phyloP scores from a whole-genome alignment of 2,113 vertebrate genomes.

The Mus musculus region DNA sequence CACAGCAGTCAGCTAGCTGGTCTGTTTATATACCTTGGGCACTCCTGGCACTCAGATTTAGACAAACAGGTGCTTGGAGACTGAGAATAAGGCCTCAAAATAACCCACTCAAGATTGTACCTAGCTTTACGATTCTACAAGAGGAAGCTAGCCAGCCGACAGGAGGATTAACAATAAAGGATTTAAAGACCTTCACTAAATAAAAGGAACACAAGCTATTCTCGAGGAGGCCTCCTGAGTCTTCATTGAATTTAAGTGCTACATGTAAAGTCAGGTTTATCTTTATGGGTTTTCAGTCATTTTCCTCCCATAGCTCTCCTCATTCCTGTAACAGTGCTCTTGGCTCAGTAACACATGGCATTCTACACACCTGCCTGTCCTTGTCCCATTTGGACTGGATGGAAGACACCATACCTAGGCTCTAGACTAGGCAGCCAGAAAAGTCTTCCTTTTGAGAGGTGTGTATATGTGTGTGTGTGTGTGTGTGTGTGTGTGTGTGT shows the following conservation, averaged over 20 bases:
- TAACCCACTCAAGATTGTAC: background rate
- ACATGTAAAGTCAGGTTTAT: constrained; percentile 48
- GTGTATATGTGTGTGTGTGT: background rate
- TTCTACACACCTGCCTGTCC: background rate
- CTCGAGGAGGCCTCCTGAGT: constrained; percentile 28
- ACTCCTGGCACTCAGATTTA: background rate
- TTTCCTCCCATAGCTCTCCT: background rate
- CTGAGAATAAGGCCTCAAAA: background rate
- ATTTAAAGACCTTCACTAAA: constrained; percentile 57
- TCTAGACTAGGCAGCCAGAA: background rate
- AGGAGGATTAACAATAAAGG: constrained; percentile 55
- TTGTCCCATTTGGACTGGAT: background rate
- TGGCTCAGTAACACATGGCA: background rate
- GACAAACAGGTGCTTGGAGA: constrained; percentile 33
- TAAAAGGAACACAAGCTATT: constrained; percentile 37
- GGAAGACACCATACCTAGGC: background rate
- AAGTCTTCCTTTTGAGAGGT: background rate
- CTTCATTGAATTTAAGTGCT: constrained; percentile 45
- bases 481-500: background rate
- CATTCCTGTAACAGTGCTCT: background rate
- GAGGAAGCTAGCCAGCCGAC: background rate
- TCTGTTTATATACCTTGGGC: background rate
- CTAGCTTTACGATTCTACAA: background rate
- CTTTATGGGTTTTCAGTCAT: constrained; percentile 61
- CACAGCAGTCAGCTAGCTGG: background rate